Evolutionary conservation across 2,797 vertebrate genomes (phyloP), one percentile per base, ranked within the genome.

Genomic region (Micrastur ruficollis): DNA sequence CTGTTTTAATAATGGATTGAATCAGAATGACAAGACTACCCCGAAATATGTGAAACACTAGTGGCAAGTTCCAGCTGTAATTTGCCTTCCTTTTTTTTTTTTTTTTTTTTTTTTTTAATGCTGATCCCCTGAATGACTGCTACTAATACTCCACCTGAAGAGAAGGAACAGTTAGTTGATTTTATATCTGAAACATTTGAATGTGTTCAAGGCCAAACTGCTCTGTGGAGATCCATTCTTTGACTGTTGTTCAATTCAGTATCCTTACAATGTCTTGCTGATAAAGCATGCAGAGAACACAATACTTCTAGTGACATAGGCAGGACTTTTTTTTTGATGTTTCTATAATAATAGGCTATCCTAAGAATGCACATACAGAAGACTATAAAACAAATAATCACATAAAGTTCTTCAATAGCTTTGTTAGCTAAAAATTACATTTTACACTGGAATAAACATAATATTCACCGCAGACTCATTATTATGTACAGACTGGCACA

Each of bases 391-490:
- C 80, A 93, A 93, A 80, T 29, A 5, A 90, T 89, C 42, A 61
- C 80, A 76, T 52, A 96, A 96, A 91, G 47, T 93, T 83, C 34
- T 81, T 81, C 46, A 46, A 78, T 81, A 78, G 76, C 23, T 94
- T 67, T 95, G 68, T 90, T 86, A 85, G 87, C 26, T 67, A 84
- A 96, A 97, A 95, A 84, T 90, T 81, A 91, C 93, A 80, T 94
- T 95, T 96, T 94, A 95, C 71, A 38, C 27, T 80, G 44, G 21
- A 71, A 71, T 72, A 81, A 92, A 40, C 9, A 5, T 53, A 72
- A n/a, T 63, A 44, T 32, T 66, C 18, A n/a, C 62, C 44, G n/a
- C 44, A 80, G 67, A 78, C 16, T 73, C 36, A 3, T 47, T 81
- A 29, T 44, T 88, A 62, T 0, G 0, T 47, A 44, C 16, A 49